A percentile compares a stretch with the other conserved stretches of the same genome.
These are phyloP conservation scores for Australoheros facetus DNA, from an alignment of 2,797 vertebrate species.

Conservation along the genomic window DNA sequence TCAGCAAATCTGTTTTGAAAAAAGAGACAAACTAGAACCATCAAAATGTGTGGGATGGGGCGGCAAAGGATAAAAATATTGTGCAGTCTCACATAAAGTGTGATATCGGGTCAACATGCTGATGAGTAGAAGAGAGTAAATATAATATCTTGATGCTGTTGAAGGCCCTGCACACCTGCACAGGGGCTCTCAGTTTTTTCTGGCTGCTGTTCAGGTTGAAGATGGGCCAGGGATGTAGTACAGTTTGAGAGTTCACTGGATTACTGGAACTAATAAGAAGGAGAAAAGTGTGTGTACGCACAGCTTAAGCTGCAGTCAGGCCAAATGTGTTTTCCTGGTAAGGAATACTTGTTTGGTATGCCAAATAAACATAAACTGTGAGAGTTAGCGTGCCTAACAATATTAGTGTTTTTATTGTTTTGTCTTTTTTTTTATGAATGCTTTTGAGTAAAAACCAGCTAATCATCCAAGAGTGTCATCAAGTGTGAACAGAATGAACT, in stretches of 20 bases:
- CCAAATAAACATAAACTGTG: not conserved
- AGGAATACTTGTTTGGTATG: not conserved
- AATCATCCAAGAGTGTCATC: too few relatives aligned
- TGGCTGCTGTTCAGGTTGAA: not conserved
- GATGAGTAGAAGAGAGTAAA: not conserved
- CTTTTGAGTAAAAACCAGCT: too few relatives aligned
- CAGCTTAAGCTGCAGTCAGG: not conserved
- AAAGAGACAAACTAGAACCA: not conserved
- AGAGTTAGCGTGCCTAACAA: not conserved
- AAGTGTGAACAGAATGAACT: too few relatives aligned
- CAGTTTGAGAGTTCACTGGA: not conserved
- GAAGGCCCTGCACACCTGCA: not conserved
- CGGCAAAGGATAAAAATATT: not conserved
- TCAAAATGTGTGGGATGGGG: not conserved
- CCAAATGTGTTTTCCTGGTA: not conserved
- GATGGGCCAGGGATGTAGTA: not conserved
- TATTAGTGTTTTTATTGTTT: not conserved
- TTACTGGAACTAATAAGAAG: constrained; percentile 4
- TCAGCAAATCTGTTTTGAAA: not conserved
- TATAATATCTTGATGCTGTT: not conserved
- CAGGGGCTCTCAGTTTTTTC: not conserved
- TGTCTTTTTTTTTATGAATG: not conserved
- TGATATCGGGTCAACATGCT: too few relatives aligned
- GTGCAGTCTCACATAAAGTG: not conserved
- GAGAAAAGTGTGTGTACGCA: constrained; percentile 6